Conservation (phyloP, 64 coral and sea anemone species). For the Orbicella faveolata region DNA sequence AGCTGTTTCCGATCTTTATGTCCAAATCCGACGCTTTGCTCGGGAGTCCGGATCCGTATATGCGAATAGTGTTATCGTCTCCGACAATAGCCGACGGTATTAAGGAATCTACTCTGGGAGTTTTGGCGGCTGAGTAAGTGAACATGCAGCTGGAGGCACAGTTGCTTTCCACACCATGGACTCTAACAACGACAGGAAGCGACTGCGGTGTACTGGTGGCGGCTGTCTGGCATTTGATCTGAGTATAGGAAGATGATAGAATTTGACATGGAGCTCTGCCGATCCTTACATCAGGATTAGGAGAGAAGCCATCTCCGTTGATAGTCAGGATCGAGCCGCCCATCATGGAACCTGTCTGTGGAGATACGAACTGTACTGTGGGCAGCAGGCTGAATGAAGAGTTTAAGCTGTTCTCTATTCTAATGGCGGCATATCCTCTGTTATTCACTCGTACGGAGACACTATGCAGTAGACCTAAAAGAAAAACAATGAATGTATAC, state of each 20-base stretch:
- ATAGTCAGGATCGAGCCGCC: slow-evolving; percentile 48
- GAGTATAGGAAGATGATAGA: neutral
- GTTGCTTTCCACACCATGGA: slow-evolving; percentile 22
- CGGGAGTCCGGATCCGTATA: slow-evolving; percentile 62
- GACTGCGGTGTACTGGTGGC: neutral
- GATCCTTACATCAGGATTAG: slow-evolving; percentile 18
- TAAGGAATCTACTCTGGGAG: slow-evolving; percentile 62
- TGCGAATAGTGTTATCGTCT: slow-evolving; percentile 27
- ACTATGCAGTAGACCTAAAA: slow-evolving; percentile 32
- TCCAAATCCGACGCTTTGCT: slow-evolving; percentile 34
- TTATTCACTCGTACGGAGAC: slow-evolving; percentile 56
- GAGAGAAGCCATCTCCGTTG: slow-evolving; percentile 47
- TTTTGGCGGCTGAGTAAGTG: slow-evolving; percentile 31
- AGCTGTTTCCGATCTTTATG: slow-evolving; percentile 36
- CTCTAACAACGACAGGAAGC: slow-evolving; percentile 23
- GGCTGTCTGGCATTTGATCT: slow-evolving; percentile 39
- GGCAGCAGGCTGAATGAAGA: slow-evolving; percentile 49
- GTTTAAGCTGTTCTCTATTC: neutral
- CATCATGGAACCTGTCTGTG: slow-evolving; percentile 44
- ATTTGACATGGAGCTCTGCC: slow-evolving; percentile 34
- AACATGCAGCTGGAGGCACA: slow-evolving; percentile 62
- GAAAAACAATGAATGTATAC: neutral
- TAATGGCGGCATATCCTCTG: slow-evolving; percentile 48
- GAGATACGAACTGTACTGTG: slow-evolving; percentile 30
- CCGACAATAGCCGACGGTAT: slow-evolving; percentile 44